Base-by-base conservation (phyloP, 2,888 invertebrate genomes). In the Ferdinandea cuprea region DNA sequence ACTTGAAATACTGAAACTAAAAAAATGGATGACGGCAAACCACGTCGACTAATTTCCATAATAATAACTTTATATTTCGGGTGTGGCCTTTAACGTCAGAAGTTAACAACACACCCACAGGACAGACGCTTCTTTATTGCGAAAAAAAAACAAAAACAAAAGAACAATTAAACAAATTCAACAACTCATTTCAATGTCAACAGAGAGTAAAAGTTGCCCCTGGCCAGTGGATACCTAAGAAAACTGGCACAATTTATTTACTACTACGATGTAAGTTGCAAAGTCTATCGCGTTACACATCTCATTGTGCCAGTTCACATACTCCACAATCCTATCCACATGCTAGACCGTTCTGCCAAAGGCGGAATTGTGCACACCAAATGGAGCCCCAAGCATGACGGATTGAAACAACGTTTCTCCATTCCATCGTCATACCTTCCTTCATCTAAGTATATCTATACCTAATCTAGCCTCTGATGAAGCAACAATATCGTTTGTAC, bases 261-360 rank as follows among this genome's bases (percentile, higher is more conserved):
- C n/a, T 79, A 66, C 54, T 68, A 79, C 61, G 5, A 25, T 25
- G 25, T 79, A 54, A 79, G 28, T 42, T 61, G 61, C 19, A 56
- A 21, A 35, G 35, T 9, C 32, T 52, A 73, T 79, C 73, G 73
- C 66, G 74, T 74, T 79, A 68, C 73, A 74, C 9, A 52, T 73
- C 40, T 63, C 68, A 21, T 68, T 74, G 79, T 68, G 74, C 74
- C 74, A 74, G 54, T 68, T 79, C 63, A 56, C 73, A 79, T 54
- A 15, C 5, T 25, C 32, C 19, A 66, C 52, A 7, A 28, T 5
- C 50, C 2, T 32, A 7, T 52, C 54, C 32, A 17, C 68, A 68
- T 44, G 48, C 54, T 15, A 50, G 9, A 50, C 9, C 61, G 63
- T 68, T 80, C 63, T 69, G 68, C 63, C 13, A 61, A 50, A 68